Conservation (phyloP, 1,140 invertebrate genomes). For the Scaptomyza montana region DNA sequence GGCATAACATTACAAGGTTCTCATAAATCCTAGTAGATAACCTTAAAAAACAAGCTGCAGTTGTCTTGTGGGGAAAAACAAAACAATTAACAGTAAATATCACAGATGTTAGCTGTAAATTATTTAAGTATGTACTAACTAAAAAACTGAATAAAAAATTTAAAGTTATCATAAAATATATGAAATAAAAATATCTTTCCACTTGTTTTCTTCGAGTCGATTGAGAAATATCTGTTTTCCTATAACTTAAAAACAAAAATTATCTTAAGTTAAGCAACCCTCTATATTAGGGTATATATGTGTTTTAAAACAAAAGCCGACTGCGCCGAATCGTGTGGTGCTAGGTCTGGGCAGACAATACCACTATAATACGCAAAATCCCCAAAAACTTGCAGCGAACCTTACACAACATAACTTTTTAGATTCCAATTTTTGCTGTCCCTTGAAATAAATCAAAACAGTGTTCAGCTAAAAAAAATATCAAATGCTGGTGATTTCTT, state of each 20-base stretch:
- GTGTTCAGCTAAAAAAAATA: background rate
- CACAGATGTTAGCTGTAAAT: too few species aligned
- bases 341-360: constrained; percentile 23
- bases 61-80: background rate
- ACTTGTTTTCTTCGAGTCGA: too few species aligned
- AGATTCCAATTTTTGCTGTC: constrained; percentile 25
- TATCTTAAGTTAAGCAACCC: background rate
- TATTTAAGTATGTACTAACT: too few species aligned
- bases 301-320: background rate
- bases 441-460: constrained; percentile 65
- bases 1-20: background rate
- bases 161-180: too few species aligned
- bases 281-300: background rate
- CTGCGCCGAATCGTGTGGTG: constrained; percentile 55
- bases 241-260: too few species aligned
- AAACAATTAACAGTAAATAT: background rate
- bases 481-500: constrained; percentile 39
- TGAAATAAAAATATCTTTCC: too few species aligned
- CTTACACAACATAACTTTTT: constrained; percentile 4
- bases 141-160: too few species aligned
- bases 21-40: background rate
- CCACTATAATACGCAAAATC: background rate
- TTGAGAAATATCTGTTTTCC: too few species aligned
- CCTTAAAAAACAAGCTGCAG: background rate
- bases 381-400: background rate